Conservation (phyloP, 2,888 invertebrate genomes). For the Caenorhabditis japonica region DNA sequence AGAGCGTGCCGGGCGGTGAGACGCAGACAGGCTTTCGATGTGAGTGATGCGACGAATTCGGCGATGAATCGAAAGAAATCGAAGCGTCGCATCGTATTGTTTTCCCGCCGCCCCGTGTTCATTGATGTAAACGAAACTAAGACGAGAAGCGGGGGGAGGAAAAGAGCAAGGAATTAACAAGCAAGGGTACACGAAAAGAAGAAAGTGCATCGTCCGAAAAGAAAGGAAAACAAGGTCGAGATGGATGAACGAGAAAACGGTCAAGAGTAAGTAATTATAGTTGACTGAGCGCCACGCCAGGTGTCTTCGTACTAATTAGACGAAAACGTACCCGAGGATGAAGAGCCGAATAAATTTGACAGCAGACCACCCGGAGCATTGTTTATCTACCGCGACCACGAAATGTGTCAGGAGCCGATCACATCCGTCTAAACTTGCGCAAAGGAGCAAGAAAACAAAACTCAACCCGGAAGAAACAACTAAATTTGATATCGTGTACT, state of each 20-base stretch:
- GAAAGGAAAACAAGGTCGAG: not conserved
- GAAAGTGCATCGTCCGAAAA: not conserved
- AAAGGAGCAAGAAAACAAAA: too few species aligned
- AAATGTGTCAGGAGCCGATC: too few species aligned
- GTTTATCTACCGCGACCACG: too few species aligned
- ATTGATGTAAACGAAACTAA: conserved; percentile 16
- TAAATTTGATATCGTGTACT: too few species aligned
- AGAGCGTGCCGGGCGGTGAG: not conserved
- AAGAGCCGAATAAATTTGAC: too few species aligned
- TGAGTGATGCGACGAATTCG: conserved; percentile 25
- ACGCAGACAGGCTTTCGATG: conserved; percentile 23
- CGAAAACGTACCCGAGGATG: too few species aligned
- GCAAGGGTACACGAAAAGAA: not conserved
- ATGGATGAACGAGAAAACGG: conserved; percentile 1
- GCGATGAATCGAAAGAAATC: conserved; percentile 1
- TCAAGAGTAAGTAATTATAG: too few species aligned
- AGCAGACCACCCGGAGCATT: too few species aligned
- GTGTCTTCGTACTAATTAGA: too few species aligned
- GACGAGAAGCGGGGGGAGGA: not conserved
- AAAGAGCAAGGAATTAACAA: not conserved
- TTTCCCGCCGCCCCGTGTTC: not conserved
- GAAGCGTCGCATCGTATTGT: conserved; percentile 10
- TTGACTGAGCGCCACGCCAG: too few species aligned
- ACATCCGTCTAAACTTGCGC: too few species aligned
- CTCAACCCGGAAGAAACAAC: too few species aligned